phyloP scores from a whole-genome alignment of 2,113 vertebrate genomes.

The Hippocampus abdominalis region DNA sequence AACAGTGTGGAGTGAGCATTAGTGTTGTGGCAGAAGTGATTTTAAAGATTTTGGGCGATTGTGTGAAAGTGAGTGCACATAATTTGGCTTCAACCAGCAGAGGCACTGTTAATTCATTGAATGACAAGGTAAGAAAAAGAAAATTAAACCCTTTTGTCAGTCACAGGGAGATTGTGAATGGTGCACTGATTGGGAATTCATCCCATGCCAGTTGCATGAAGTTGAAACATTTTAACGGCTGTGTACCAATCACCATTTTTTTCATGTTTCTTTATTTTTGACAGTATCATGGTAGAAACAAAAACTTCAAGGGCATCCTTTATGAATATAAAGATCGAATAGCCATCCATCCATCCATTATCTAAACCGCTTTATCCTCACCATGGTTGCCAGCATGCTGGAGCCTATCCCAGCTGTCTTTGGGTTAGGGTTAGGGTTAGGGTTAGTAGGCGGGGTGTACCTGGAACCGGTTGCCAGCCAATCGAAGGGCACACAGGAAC shows the following conservation, averaged over 20 bases:
- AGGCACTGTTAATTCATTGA: not conserved
- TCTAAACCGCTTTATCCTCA: too few relatives aligned
- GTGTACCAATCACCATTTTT: not conserved
- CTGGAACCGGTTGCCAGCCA: too few relatives aligned
- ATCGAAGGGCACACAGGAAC: too few relatives aligned
- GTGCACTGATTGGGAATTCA: not conserved
- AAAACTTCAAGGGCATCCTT: too few relatives aligned
- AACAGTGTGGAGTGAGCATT: not conserved
- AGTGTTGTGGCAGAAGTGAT: not conserved
- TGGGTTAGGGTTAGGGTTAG: too few relatives aligned
- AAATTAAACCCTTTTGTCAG: not conserved
- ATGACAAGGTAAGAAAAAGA: not conserved
- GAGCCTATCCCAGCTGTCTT: too few relatives aligned
- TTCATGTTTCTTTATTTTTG: slow-evolving; percentile 12
- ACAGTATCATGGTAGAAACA: slow-evolving; percentile 48
- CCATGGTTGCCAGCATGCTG: too few relatives aligned
- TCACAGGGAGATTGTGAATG: not conserved
- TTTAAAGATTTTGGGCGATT: not conserved
- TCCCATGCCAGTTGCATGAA: not conserved
- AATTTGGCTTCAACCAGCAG: not conserved
- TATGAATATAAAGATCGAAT: too few relatives aligned
- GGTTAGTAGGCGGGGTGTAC: too few relatives aligned
- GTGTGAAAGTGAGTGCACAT: not conserved
- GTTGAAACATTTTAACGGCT: not conserved
- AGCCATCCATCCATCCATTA: not conserved